phyloP scores from a whole-genome alignment of 2,797 vertebrate species.

The Spheniscus humboldti region DNA sequence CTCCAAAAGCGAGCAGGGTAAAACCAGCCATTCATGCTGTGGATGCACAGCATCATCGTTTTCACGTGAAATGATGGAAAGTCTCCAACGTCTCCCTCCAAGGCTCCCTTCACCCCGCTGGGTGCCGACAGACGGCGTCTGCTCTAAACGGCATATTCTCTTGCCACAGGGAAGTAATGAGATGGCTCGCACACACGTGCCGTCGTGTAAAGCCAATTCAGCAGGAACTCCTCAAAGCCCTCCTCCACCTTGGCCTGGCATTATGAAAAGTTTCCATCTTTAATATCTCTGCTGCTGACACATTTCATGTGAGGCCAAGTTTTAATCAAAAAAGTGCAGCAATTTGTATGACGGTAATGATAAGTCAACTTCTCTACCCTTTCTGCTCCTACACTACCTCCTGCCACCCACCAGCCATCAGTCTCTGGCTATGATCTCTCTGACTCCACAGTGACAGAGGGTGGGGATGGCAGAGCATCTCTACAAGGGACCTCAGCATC shows the following conservation, averaged over 20 bases:
- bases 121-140: not conserved
- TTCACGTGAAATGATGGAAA: not conserved
- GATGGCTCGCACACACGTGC: not conserved
- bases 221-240: not conserved
- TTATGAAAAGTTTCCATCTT: not conserved
- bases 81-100: not conserved
- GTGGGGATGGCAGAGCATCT: not conserved
- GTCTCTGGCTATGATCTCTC: not conserved
- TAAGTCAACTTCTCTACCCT: not conserved
- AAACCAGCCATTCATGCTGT: not conserved
- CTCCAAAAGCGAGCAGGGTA: not conserved
- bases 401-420: not conserved
- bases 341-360: not conserved
- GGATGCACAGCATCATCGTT: not conserved
- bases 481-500: not conserved
- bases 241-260: not conserved
- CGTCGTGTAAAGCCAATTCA: not conserved
- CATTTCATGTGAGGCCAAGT: not conserved
- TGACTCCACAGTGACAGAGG: too few relatives aligned
- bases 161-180: not conserved
- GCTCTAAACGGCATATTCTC: not conserved
- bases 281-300: not conserved
- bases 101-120: not conserved
- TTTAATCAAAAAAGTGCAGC: not conserved
- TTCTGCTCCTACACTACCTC: not conserved